Conservation (phyloP, 2,888 invertebrate genomes). For the Apamea anceps region DNA sequence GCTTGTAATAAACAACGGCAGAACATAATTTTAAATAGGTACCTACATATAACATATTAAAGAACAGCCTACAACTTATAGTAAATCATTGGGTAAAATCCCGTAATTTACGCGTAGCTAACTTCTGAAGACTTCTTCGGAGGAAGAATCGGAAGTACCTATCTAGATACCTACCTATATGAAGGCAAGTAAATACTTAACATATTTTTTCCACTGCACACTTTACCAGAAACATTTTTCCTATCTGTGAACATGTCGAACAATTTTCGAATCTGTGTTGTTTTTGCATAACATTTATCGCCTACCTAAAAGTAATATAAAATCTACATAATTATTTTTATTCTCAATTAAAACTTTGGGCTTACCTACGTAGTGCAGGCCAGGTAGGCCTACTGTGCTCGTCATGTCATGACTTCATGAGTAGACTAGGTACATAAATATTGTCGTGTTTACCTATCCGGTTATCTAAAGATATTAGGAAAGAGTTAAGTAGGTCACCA, state of each 20-base stretch:
- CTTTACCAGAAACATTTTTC: not conserved
- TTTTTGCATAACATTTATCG: not conserved
- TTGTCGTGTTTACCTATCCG: conserved; percentile 32
- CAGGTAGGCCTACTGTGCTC: not conserved
- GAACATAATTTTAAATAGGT: not conserved
- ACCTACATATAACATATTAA: not conserved
- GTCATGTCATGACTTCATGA: not conserved
- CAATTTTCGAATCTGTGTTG: not conserved
- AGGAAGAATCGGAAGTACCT: too few species aligned
- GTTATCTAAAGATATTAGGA: conserved; percentile 42
- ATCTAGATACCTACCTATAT: not conserved
- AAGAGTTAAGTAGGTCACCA: conserved; percentile 71
- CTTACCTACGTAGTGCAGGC: not conserved
- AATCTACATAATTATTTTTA: not conserved
- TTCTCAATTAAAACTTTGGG: not conserved
- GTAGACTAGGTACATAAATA: not conserved
- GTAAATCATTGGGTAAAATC: not conserved
- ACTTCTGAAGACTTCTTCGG: not conserved
- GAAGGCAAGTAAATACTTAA: not conserved
- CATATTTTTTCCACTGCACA: not conserved
- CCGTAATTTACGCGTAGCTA: not conserved
- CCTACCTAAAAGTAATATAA: not conserved
- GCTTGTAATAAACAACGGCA: not conserved
- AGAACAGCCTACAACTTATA: not conserved
- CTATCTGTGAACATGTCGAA: not conserved